phyloP scores from a whole-genome alignment of 2,888 invertebrate genomes.

The Zaprionus bogoriensis region DNA sequence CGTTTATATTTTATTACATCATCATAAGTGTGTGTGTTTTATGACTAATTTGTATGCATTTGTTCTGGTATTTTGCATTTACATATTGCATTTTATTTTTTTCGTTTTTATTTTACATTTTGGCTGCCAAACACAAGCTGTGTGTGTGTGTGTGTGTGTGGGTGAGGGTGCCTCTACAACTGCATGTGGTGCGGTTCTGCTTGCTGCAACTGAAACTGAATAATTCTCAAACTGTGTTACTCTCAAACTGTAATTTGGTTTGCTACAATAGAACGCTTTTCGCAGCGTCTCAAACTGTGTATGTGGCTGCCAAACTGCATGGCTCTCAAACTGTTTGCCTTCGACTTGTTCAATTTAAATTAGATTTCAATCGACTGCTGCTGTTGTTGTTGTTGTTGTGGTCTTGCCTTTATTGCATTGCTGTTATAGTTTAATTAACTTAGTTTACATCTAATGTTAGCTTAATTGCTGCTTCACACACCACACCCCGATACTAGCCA shows the following conservation, averaged over 20 bases:
- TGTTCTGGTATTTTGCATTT: background rate
- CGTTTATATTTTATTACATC: slow-evolving; percentile 34
- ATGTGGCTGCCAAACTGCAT: slow-evolving; percentile 6
- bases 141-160: background rate
- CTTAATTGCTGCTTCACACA: slow-evolving; percentile 64
- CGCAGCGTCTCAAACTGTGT: no score
- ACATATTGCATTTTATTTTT: slow-evolving; percentile 2
- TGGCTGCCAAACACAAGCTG: background rate
- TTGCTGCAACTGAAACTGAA: background rate
- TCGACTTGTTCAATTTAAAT: slow-evolving; percentile 21
- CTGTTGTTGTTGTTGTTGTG: slow-evolving; percentile 20
- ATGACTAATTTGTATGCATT: slow-evolving; percentile 47
- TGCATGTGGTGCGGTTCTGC: background rate
- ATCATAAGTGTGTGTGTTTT: slow-evolving; percentile 27
- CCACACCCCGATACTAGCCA: slow-evolving; percentile 6
- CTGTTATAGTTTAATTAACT: slow-evolving; percentile 70
- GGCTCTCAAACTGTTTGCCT: slow-evolving; percentile 10
- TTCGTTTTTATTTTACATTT: slow-evolving; percentile 20
- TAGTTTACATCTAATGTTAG: slow-evolving; percentile 73
- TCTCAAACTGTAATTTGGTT: slow-evolving; percentile 1
- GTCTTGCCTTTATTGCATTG: slow-evolving; percentile 54
- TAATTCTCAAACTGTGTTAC: slow-evolving; percentile 1
- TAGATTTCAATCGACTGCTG: slow-evolving; percentile 31
- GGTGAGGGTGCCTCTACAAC: no score
- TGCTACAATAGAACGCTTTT: no score